Percentiles rank a stretch among this genome's conserved stretches.
Evolutionary conservation across 2,797 vertebrate genomes (phyloP).

Genomic region (Periophthalmus magnuspinnatus): DNA sequence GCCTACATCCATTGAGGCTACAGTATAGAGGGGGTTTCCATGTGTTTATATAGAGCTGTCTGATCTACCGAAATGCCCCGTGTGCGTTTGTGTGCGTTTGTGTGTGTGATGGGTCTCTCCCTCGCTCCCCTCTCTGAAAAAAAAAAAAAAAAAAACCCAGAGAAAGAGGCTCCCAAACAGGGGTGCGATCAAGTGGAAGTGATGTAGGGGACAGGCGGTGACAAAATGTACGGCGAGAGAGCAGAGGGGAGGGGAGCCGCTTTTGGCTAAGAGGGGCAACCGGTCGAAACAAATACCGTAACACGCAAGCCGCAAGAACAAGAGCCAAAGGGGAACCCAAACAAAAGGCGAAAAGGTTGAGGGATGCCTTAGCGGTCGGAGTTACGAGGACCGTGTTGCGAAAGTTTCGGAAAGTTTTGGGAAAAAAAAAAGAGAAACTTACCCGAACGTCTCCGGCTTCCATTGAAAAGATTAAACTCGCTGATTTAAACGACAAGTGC

Average conservation of each 20-base stretch:
- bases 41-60: constrained; percentile 55
- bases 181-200: constrained; percentile 76
- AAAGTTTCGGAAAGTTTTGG: constrained; percentile 18
- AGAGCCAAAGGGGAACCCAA: constrained; percentile 46
- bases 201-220: constrained; percentile 72
- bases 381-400: constrained; percentile 7
- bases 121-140: constrained; percentile 43
- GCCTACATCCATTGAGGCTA: constrained; percentile 50
- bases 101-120: constrained; percentile 35
- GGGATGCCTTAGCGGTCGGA: constrained; percentile 31
- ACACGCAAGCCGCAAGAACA: constrained; percentile 73
- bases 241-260: constrained; percentile 38
- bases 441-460: constrained; percentile 49
- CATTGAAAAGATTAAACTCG: constrained; percentile 36
- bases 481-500: constrained; percentile 21
- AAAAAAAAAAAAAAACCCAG: too few species aligned
- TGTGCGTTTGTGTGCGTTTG: constrained; percentile 29
- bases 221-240: constrained; percentile 72
- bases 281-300: constrained; percentile 69
- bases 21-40: constrained; percentile 52
- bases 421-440: constrained; percentile 59
- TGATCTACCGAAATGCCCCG: constrained; percentile 36
- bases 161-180: constrained; percentile 67
- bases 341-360: constrained; percentile 61
- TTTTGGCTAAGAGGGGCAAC: constrained; percentile 56